Conservation (phyloP, 1,140 invertebrate species). For the Pantala flavescens region DNA sequence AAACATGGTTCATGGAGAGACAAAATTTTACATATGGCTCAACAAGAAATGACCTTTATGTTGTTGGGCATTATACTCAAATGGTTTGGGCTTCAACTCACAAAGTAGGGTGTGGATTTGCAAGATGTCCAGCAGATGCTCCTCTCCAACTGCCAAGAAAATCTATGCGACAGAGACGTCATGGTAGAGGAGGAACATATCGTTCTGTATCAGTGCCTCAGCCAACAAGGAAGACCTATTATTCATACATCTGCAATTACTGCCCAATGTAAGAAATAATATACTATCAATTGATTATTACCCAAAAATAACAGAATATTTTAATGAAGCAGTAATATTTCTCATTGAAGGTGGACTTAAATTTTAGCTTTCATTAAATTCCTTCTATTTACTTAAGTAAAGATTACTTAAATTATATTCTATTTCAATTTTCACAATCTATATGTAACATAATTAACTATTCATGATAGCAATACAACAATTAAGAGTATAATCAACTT, state of each 20-base stretch:
- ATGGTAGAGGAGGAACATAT: conserved; percentile 15
- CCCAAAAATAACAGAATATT: too few species aligned
- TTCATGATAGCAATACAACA: too few species aligned
- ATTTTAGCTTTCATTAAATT: too few species aligned
- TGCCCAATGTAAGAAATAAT: conserved; percentile 56
- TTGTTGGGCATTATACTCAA: conserved; percentile 72
- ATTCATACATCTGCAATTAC: conserved; percentile 80
- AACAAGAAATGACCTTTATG: conserved; percentile 45
- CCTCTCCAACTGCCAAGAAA: conserved; percentile 21
- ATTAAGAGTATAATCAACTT: too few species aligned
- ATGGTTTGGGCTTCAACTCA: conserved; percentile 72
- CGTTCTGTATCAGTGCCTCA: conserved; percentile 20
- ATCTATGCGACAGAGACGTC: conserved; percentile 19
- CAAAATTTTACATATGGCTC: conserved; percentile 61
- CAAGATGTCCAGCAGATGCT: conserved; percentile 49
- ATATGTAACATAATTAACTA: too few species aligned
- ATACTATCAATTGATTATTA: conserved; percentile 27
- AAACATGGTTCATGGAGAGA: conserved; percentile 68
- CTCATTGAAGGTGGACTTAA: too few species aligned
- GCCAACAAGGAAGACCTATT: conserved; percentile 46
- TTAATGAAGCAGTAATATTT: too few species aligned
- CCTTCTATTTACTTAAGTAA: too few species aligned
- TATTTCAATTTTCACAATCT: too few species aligned
- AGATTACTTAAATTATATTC: too few species aligned
- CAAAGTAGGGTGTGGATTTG: conserved; percentile 64